Evolutionary conservation across 2,888 invertebrate species (phyloP).

Genomic region (Cyrtodaria siliqua): DNA sequence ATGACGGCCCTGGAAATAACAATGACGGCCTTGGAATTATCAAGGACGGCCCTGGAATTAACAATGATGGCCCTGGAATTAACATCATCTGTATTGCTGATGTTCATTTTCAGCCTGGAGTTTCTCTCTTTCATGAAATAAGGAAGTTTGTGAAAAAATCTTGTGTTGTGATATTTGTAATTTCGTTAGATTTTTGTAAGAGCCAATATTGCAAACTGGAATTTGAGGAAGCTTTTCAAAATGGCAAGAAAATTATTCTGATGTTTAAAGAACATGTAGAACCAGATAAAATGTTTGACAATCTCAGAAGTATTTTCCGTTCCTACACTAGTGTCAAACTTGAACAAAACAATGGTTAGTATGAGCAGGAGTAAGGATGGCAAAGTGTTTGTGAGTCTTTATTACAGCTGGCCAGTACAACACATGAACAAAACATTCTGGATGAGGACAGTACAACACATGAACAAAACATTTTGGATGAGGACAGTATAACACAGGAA

Average conservation of each 20-base stretch:
- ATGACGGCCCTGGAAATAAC: too few relatives aligned
- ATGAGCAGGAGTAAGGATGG: neutral
- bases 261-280: neutral
- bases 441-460: too few relatives aligned
- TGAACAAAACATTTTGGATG: too few relatives aligned
- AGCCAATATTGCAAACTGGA: neutral
- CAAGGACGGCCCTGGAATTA: too few relatives aligned
- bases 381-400: neutral
- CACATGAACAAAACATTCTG: too few relatives aligned
- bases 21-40: too few relatives aligned
- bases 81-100: neutral
- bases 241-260: neutral
- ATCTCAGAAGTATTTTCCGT: neutral
- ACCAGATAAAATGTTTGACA: neutral
- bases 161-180: neutral
- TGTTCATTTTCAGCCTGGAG: neutral
- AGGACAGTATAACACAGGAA: too few relatives aligned
- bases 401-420: neutral
- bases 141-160: neutral
- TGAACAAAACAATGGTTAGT: neutral
- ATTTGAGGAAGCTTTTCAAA: neutral
- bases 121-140: neutral
- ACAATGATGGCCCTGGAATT: too few relatives aligned
- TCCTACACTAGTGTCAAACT: neutral
- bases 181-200: neutral